Conservation (phyloP, 2,113 vertebrate genomes). For the Ranitomeya variabilis region DNA sequence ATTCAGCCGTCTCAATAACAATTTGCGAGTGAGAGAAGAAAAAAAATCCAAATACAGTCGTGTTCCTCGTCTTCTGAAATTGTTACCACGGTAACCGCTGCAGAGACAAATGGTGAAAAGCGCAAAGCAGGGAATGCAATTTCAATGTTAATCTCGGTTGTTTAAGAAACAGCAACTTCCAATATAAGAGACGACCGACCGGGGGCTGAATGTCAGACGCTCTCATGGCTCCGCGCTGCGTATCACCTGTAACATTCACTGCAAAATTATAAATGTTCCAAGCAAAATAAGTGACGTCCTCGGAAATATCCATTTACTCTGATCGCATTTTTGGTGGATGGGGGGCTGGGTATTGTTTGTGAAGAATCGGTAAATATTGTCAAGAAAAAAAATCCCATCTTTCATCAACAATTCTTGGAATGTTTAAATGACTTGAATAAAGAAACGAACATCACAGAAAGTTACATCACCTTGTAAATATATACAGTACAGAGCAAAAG, state of each 20-base stretch:
- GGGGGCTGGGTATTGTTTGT: neutral
- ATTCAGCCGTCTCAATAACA: neutral
- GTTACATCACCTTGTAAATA: too few species aligned
- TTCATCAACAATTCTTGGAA: too few species aligned
- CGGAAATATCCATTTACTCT: neutral
- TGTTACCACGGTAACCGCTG: conserved; percentile 27
- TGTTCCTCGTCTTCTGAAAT: neutral
- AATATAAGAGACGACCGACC: neutral
- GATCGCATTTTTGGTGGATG: too few species aligned
- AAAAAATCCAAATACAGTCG: conserved; percentile 8
- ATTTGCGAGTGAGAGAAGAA: neutral
- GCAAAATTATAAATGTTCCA: neutral
- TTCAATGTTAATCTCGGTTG: conserved; percentile 26
- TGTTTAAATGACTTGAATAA: too few species aligned
- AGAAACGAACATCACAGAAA: too few species aligned
- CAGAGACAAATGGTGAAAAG: neutral
- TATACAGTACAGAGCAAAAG: too few species aligned
- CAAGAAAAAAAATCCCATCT: too few species aligned
- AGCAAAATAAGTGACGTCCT: neutral
- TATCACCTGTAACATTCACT: neutral
- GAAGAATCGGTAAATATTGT: too few species aligned
- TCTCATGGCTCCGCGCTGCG: neutral
- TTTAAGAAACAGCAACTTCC: conserved; percentile 23
- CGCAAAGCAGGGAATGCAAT: neutral
- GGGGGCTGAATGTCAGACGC: neutral